A percentile compares a stretch with the other conserved stretches of the same genome.
Conservation (phyloP, 2,113 vertebrate species). For the Cottus gobio region DNA sequence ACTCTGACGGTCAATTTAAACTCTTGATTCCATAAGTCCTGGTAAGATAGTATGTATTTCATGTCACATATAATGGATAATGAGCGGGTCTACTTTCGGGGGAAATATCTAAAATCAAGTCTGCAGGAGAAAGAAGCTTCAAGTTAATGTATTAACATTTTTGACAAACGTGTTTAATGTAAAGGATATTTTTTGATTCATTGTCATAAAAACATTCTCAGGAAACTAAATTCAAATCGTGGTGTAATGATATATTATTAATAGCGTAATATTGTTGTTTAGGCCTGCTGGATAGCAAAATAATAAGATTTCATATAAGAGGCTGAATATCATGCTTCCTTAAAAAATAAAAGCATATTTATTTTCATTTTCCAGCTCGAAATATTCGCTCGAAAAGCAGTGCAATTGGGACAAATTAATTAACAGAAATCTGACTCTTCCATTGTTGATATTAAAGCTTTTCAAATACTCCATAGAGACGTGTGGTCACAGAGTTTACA, state of each 20-base stretch:
- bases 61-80: background rate
- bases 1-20: constrained; percentile 12
- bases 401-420: background rate
- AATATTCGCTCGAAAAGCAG: background rate
- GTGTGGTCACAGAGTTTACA: background rate
- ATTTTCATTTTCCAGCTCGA: background rate
- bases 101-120: background rate
- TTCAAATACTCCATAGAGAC: background rate
- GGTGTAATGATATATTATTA: background rate
- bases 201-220: background rate
- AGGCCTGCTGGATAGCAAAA: background rate
- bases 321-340: background rate
- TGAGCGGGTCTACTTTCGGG: background rate
- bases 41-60: background rate
- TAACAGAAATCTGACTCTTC: background rate
- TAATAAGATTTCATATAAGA: background rate
- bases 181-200: background rate
- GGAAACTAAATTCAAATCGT: background rate
- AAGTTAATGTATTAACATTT: background rate
- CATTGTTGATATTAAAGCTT: background rate
- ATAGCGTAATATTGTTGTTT: background rate
- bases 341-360: background rate
- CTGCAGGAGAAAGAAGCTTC: background rate
- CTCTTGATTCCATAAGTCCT: background rate
- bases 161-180: background rate